These are phyloP conservation scores for Cephus rjabovi DNA, from an alignment of 2,888 invertebrate species.

Conservation along the genomic window DNA sequence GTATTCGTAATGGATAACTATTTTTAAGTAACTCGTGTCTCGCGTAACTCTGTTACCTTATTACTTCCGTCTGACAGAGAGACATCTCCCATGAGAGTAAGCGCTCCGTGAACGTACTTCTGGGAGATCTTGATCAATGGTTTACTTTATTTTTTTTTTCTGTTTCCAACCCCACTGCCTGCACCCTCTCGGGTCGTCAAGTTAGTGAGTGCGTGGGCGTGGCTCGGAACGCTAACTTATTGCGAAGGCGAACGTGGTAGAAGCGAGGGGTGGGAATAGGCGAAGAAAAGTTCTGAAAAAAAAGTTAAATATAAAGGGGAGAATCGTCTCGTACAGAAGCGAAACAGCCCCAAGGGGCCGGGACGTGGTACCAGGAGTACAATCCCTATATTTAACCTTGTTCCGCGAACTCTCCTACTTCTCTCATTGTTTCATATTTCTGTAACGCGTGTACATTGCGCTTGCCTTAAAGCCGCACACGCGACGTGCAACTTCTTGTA, in stretches of 20 bases:
- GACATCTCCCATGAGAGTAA: neutral
- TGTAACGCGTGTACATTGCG: neutral
- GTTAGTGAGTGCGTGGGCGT: neutral
- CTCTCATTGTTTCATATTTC: conserved; percentile 8
- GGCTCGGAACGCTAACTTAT: neutral
- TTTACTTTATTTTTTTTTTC: neutral
- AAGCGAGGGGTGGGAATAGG: neutral
- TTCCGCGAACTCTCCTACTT: neutral
- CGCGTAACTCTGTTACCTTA: neutral
- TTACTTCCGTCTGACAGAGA: neutral
- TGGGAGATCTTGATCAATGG: neutral
- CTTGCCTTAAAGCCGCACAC: neutral
- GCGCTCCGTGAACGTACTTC: neutral
- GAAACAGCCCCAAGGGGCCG: neutral
- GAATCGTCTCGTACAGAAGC: neutral
- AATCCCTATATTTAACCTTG: neutral
- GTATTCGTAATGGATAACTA: neutral
- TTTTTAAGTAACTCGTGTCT: neutral
- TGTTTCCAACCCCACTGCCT: neutral
- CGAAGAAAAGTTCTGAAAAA: neutral
- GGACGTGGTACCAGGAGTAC: neutral
- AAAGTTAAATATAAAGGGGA: neutral
- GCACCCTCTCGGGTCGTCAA: neutral
- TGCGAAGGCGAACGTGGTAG: neutral
- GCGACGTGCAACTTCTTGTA: neutral